These are phyloP conservation scores for Kradibia gibbosae DNA, from an alignment of 1,140 invertebrate genomes.

Conservation along the genomic window DNA sequence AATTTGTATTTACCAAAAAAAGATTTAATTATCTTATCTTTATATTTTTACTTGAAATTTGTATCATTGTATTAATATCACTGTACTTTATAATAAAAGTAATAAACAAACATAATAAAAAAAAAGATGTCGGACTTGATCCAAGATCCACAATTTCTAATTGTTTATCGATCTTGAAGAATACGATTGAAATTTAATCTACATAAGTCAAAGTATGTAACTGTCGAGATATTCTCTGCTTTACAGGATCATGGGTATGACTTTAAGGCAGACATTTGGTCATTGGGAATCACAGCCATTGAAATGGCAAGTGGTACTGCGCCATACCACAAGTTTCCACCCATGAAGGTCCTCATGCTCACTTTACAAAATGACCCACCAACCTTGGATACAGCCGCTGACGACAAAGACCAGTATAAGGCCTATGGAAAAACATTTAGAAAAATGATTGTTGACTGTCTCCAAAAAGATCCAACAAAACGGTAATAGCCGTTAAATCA, in stretches of 20 bases:
- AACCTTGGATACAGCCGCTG: constrained; percentile 93
- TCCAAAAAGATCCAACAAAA: constrained; percentile 96
- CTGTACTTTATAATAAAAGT: too few relatives aligned
- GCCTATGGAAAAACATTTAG: constrained; percentile 97
- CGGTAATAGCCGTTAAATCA: constrained; percentile 70
- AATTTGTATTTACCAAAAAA: too few relatives aligned
- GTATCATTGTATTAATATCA: too few relatives aligned
- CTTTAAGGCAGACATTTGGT: constrained; percentile 99
- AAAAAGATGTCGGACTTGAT: neutral
- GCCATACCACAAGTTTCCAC: constrained; percentile 98
- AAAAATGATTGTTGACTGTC: constrained; percentile 94
- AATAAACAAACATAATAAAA: too few relatives aligned
- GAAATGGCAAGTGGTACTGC: constrained; percentile 99
- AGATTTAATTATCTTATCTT: too few relatives aligned
- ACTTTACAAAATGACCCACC: constrained; percentile 99
- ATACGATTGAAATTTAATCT: neutral
- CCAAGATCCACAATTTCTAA: neutral
- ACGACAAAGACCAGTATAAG: constrained; percentile 98
- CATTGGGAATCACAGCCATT: constrained; percentile 98
- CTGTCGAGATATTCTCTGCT: constrained; percentile 37
- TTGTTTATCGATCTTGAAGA: constrained; percentile 4
- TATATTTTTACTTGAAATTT: too few relatives aligned
- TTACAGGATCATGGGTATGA: constrained; percentile 96
- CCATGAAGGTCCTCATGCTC: constrained; percentile 99
- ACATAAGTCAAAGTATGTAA: constrained; percentile 24